These are phyloP conservation scores for Adrianichthys oophorus DNA, from an alignment of 2,797 vertebrate genomes.

Conservation along the genomic window DNA sequence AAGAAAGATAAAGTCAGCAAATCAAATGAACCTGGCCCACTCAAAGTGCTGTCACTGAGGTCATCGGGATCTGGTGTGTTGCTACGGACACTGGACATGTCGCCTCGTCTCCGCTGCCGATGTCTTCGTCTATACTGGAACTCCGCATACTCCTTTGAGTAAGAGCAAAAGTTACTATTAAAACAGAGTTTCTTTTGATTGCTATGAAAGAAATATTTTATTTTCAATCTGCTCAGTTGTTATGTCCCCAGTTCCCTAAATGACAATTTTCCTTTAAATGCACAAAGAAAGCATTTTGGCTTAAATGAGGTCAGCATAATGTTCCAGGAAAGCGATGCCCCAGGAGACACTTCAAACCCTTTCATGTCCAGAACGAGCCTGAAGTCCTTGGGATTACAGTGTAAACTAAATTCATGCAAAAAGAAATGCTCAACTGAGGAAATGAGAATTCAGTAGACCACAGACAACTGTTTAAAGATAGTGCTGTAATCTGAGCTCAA, in stretches of 20 bases:
- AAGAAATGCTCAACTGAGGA: conserved; percentile 3
- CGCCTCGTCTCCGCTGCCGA: conserved; percentile 89
- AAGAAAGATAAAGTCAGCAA: neutral
- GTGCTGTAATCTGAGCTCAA: too few species aligned
- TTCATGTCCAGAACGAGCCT: conserved; percentile 29
- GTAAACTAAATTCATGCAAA: conserved; percentile 21
- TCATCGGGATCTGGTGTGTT: conserved; percentile 89
- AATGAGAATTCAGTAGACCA: too few species aligned
- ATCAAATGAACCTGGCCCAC: conserved; percentile 59
- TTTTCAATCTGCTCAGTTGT: neutral
- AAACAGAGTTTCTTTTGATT: neutral
- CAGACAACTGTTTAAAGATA: too few species aligned
- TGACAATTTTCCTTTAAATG: neutral
- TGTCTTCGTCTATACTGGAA: conserved; percentile 97
- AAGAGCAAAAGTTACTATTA: conserved; percentile 1
- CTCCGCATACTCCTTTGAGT: conserved; percentile 93
- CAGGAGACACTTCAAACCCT: conserved; percentile 19
- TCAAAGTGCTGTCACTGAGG: conserved; percentile 84
- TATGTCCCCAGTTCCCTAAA: neutral
- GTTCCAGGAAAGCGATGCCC: conserved; percentile 11
- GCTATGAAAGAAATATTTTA: neutral
- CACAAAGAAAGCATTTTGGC: neutral
- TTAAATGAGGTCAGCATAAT: conserved; percentile 6
- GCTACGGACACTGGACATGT: conserved; percentile 91
- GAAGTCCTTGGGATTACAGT: conserved; percentile 11